These are phyloP conservation scores for Collichthys lucidus DNA, from an alignment of 2,113 vertebrate species.

Conservation along the genomic window DNA sequence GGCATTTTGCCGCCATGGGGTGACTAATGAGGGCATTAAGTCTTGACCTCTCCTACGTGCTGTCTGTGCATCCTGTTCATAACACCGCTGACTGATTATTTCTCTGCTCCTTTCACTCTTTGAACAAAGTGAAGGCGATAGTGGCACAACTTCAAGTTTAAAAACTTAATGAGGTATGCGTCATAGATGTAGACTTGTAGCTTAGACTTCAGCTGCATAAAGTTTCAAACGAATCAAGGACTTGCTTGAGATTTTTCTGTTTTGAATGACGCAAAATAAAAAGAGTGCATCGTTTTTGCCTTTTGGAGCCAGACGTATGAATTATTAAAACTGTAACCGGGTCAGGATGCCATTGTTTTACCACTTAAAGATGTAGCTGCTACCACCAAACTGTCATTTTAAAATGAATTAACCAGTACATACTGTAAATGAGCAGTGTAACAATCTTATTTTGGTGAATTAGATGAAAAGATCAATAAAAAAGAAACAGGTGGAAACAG, in stretches of 20 bases:
- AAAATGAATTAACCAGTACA: not conserved
- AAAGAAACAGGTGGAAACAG: too few relatives aligned
- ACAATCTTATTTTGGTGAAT: not conserved
- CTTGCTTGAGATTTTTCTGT: not conserved
- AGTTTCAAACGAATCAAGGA: not conserved
- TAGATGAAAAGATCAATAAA: too few relatives aligned
- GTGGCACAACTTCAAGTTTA: not conserved
- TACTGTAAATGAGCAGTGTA: not conserved
- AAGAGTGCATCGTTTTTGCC: not conserved
- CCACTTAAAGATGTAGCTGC: too few relatives aligned
- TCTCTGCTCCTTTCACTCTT: conserved; percentile 5
- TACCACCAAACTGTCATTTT: not conserved
- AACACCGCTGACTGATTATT: conserved; percentile 16
- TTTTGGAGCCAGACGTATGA: not conserved
- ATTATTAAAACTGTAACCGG: too few relatives aligned
- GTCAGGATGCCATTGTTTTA: too few relatives aligned
- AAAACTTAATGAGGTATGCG: not conserved
- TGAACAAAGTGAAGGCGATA: conserved; percentile 2
- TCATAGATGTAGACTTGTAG: not conserved
- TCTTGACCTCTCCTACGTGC: conserved; percentile 31
- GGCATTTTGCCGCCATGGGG: conserved; percentile 78
- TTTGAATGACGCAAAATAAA: too few relatives aligned
- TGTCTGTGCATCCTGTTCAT: conserved; percentile 44
- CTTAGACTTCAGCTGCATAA: not conserved
- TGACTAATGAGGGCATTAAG: conserved; percentile 80